These are phyloP conservation scores for Lordiphosa andalusiaca DNA, from an alignment of 2,888 invertebrate genomes.

Conservation along the genomic window DNA sequence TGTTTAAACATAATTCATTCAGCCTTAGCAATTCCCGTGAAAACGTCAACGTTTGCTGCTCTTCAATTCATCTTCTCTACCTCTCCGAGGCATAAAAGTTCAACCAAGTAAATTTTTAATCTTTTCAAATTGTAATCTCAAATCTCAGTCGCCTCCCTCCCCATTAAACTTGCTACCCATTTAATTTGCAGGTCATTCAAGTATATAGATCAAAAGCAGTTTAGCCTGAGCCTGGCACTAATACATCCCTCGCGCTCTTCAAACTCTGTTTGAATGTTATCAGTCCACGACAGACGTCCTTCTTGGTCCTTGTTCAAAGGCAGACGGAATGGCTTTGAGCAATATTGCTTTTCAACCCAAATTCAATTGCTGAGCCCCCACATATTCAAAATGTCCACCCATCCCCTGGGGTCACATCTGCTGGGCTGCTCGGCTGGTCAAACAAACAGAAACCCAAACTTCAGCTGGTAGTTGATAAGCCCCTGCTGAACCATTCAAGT, in stretches of 20 bases:
- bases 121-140: too few species aligned
- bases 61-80: background rate
- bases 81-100: too few species aligned
- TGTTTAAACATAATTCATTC: too few species aligned
- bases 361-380: constrained; percentile 31
- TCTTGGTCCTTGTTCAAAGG: constrained; percentile 23
- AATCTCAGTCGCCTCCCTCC: too few species aligned
- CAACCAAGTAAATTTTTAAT: too few species aligned
- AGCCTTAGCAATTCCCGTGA: too few species aligned
- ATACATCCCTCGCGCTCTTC: constrained; percentile 31
- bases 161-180: constrained; percentile 6
- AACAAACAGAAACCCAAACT: constrained; percentile 35
- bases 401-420: constrained; percentile 28
- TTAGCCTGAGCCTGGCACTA: constrained; percentile 47
- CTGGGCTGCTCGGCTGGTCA: constrained; percentile 48
- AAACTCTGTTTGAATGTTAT: constrained; percentile 61
- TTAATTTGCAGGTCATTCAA: constrained; percentile 28
- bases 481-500: constrained; percentile 49
- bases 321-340: constrained; percentile 41
- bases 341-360: constrained; percentile 27
- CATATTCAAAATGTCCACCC: constrained; percentile 58
- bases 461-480: constrained; percentile 34
- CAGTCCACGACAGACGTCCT: constrained; percentile 59
- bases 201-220: constrained; percentile 47
- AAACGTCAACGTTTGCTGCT: background rate